Evolutionary conservation across 2,797 vertebrate genomes (phyloP).

Genomic region (Cossypha niveicapilla): DNA sequence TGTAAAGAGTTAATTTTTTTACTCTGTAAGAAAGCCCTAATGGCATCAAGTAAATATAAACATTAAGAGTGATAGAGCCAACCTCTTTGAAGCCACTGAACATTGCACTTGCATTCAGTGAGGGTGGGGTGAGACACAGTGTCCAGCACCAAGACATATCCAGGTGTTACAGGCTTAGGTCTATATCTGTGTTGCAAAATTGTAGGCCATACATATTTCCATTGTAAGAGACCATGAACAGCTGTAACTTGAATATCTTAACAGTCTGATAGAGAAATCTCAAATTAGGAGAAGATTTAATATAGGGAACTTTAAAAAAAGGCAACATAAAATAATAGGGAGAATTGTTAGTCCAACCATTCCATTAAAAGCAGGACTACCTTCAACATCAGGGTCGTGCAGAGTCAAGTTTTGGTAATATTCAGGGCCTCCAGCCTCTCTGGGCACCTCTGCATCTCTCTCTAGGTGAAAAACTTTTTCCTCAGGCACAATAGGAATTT

Average conservation of each 20-base stretch:
- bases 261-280: background rate
- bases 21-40: background rate
- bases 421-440: background rate
- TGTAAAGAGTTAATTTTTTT: background rate
- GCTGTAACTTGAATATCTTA: background rate
- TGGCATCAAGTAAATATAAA: background rate
- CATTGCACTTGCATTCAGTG: background rate
- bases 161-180: background rate
- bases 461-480: background rate
- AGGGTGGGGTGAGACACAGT: background rate
- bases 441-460: background rate
- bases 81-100: background rate
- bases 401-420: background rate
- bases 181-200: background rate
- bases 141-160: background rate
- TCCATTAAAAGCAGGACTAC: background rate
- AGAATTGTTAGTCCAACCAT: background rate
- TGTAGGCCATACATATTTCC: background rate
- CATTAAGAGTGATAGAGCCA: background rate
- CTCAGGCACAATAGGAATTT: background rate
- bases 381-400: background rate
- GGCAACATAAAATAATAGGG: background rate
- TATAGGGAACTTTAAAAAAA: background rate
- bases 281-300: background rate
- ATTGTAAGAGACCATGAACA: background rate